Evolutionary conservation across 2,888 invertebrate species (phyloP), one percentile per base, ranked within the genome.

Genomic region (Plebejus argus): DNA sequence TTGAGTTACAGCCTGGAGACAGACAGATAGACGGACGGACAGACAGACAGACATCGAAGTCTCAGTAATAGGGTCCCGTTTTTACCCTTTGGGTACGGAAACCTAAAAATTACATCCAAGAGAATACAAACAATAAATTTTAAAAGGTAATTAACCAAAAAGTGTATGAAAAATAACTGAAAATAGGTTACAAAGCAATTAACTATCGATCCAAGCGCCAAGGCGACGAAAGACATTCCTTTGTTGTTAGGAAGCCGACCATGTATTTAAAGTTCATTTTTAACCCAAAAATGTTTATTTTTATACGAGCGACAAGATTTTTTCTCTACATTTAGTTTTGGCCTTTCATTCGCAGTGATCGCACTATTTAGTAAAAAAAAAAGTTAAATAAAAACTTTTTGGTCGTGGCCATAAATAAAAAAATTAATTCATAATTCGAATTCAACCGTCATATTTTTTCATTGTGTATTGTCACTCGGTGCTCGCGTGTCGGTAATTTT

Each of bases 391-490:
- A 78, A 78, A 10, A 77, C 80, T 79, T 88, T 83, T 82, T 86
- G 20, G 56, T 72, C 71, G 56, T 61, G 70, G 71, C 77, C 58
- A 8, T n/a, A 58, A 56, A 56, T 56, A 72, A 56, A 72, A 77
- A 79, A 10, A 76, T 18, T 6, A 66, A 81, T 79, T 88, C 83
- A 82, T 86, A 89, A 86, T 88, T 90, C 82, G 90, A 92, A 91
- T 80, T 79, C 88, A 87, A 85, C 86, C 84, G 88, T 89, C 89
- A 84, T 80, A 89, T 87, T 88, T 90, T 91, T 91, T 85, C 90
- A 91, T 88, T 90, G 81, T 83, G 80, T 82, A 84, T 87, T 85
- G 84, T 82, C 82, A 85, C 84, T 84, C 84, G 81, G 81, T 83
- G 83, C 83, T 84, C 86, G 84, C 87, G 86, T 85, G 83, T 86